phyloP scores from a whole-genome alignment of 64 coral and sea anemone species.

The Orbicella faveolata region DNA sequence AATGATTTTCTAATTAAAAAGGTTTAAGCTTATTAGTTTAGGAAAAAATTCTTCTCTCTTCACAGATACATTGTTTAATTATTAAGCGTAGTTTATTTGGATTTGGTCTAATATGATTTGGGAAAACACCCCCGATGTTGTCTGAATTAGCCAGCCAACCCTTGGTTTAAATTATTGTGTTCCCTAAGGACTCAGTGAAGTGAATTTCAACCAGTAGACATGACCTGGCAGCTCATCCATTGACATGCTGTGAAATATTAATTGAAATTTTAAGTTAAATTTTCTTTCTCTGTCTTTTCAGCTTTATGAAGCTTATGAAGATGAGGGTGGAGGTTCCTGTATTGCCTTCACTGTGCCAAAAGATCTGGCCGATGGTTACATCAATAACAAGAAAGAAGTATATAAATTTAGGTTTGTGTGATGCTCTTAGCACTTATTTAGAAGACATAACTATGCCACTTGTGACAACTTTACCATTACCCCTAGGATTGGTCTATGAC shows the following conservation, averaged over 20 bases:
- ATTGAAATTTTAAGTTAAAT: constrained; percentile 7
- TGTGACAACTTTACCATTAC: no score
- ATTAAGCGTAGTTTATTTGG: background rate
- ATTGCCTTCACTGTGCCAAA: constrained; percentile 85
- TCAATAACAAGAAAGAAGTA: constrained; percentile 97
- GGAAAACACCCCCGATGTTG: background rate
- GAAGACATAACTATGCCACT: background rate
- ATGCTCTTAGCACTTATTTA: background rate
- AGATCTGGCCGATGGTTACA: constrained; percentile 91
- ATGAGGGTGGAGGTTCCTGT: constrained; percentile 36
- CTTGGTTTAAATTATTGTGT: background rate
- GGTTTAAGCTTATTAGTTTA: background rate
- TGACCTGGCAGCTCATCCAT: background rate
- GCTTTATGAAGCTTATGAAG: constrained; percentile 85
- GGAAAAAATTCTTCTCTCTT: background rate
- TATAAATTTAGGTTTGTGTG: constrained; percentile 89
- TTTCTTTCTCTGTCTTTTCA: constrained; percentile 10
- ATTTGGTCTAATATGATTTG: background rate
- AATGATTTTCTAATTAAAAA: background rate
- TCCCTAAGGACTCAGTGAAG: background rate
- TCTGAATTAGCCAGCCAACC: background rate
- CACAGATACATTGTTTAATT: background rate
- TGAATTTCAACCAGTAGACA: background rate
- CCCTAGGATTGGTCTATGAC: no score
- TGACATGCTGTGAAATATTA: constrained; percentile 15